Base-by-base conservation (phyloP, 2,113 vertebrate species). In the Miniopterus natalensis region DNA sequence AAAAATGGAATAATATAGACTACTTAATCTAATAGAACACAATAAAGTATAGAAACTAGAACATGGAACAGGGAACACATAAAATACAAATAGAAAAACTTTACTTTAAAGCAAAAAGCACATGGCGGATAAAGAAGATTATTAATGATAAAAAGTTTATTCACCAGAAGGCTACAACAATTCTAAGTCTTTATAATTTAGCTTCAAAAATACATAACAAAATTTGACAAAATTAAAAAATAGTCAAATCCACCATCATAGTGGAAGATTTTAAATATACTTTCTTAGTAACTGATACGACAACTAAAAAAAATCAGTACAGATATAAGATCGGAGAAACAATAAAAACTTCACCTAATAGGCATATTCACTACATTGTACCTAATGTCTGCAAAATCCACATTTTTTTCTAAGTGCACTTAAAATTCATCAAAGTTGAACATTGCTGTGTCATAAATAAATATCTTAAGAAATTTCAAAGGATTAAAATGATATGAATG, bases 1-100 rank as follows among this genome's bases (percentile, higher is more conserved):
- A 83, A 71, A 94, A 83, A 25, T 47, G 49, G 14, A 92, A 84
- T 57, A 92, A 89, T 57, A 90, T 21, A 87, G 85, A 81, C 25
- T 61, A 53, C 10, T 53, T 91, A 86, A 65, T 65, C 11, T 86
- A 94, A 83, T 20, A 83, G 27, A 88, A 87, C 45, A 2, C 47
- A 83, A 47, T 70, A 86, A 92, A 42, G 45, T 18, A 68, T 77
- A 84, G 63, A 94, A 66, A 83, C 11, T n/a, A 65, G 88, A 55
- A 65, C 2, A 21, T 12, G 29, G 21, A 79, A 87, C 12, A 59
- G 45, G 13, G 13, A 36, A 83, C 21, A 40, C 91, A 91, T 53
- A 91, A 63, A 88, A 47, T 88, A 55, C 23, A 96, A 65, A 31
- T 17, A 63, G 47, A 71, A 61, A 78, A 92, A 75, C 49, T 27